Evolutionary conservation across 2,113 vertebrate genomes (phyloP), one percentile per base, ranked within the genome.

Genomic region (Benitochromis conjunctus): DNA sequence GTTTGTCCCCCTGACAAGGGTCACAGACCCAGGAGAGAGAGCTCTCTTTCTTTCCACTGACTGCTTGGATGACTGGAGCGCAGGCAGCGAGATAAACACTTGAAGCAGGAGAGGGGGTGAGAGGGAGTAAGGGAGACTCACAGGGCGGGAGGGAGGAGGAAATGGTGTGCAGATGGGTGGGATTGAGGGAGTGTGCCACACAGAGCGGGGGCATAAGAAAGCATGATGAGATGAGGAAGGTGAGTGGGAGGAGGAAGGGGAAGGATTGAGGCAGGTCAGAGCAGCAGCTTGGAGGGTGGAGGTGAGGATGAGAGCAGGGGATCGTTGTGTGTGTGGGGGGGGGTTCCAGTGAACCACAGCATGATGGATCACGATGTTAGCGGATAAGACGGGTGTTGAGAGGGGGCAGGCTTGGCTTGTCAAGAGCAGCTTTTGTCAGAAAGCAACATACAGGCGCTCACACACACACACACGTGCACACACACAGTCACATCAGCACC

Each of bases 311-410:
- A 86, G 81, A 85, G 82, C 9, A 29, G 53, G 74, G 62, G 81
- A 88, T 80, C 16, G 12, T 38, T 43, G 81, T 53, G 77, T 71
- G 69, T 82, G 62, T 13, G 31, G 62, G 69, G 46, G n/a, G 56
- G 62, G 62, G 43, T 43, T 78, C 57, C 81, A 77, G 80, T 80
- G 89, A 94, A 89, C 88, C 93, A 84, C 88, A 64, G 89, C 64
- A 55, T 94, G 95, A 95, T 95, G 89, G 91, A 95, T 94, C 91
- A 94, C 89, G 82, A 90, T 92, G 93, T 90, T 92, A 91, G 86
- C n/a, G 31, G 92, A 91, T 94, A 88, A 93, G 93, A 93, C 64
- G 34, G 89, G 76, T 86, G 91, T 91, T 89, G 87, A 91, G 84
- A 94, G 80, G 88, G 91, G 86, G 84, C 91, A 87, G 93, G 84